A percentile compares a stretch with the other conserved stretches of the same genome.
Conservation (phyloP, 1,140 invertebrate genomes). For the Latrodectus geometricus region DNA sequence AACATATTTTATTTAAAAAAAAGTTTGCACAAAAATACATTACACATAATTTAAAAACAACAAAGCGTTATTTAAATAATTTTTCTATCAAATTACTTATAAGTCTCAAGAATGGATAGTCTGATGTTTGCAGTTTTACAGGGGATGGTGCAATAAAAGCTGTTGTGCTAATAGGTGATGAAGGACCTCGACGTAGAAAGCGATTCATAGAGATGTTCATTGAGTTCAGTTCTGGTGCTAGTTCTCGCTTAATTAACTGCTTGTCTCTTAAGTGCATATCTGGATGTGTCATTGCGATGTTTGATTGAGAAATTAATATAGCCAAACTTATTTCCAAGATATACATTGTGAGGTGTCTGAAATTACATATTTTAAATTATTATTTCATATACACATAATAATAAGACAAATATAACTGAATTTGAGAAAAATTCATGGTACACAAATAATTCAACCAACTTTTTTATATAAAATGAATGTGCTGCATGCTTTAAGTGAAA, state of each 20-base stretch:
- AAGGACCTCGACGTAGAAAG: constrained; percentile 46
- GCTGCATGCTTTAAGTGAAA: too few species aligned
- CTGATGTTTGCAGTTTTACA: constrained; percentile 4
- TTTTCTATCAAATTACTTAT: constrained; percentile 53
- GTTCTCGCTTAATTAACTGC: constrained; percentile 69
- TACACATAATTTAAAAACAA: neutral
- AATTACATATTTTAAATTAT: neutral
- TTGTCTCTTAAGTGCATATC: constrained; percentile 67
- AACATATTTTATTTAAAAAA: neutral
- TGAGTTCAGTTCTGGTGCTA: constrained; percentile 68
- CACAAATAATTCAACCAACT: too few species aligned
- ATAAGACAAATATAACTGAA: too few species aligned
- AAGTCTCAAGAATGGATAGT: constrained; percentile 45
- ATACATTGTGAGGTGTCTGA: constrained; percentile 50
- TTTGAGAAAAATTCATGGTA: too few species aligned
- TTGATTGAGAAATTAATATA: constrained; percentile 68
- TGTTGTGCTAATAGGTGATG: constrained; percentile 37
- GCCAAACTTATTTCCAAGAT: constrained; percentile 66
- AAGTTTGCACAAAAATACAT: too few species aligned
- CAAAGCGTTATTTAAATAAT: constrained; percentile 41
- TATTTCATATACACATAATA: too few species aligned
- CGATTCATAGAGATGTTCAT: constrained; percentile 57
- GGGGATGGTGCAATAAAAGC: neutral
- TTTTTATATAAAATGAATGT: too few species aligned
- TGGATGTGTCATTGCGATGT: constrained; percentile 67